These are phyloP conservation scores for Salvelinus sp. DNA, from an alignment of 2,113 vertebrate genomes.

Conservation along the genomic window DNA sequence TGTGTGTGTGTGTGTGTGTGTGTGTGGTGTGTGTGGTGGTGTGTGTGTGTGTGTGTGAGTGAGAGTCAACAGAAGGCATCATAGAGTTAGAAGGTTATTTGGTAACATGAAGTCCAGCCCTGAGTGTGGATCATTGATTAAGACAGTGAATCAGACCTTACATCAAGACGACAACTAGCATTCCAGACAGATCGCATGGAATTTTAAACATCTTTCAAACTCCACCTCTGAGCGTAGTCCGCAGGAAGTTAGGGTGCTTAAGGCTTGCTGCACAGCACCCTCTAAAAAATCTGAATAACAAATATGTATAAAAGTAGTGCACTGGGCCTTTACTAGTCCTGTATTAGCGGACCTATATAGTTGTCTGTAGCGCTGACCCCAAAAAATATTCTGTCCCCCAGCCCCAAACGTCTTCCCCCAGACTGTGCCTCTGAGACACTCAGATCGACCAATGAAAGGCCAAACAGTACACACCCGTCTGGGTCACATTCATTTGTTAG, in stretches of 20 bases:
- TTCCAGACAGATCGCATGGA: constrained; percentile 49
- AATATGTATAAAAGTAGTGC: too few relatives aligned
- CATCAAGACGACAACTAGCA: constrained; percentile 41
- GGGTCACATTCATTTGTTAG: too few relatives aligned
- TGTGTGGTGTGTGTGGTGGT: neutral
- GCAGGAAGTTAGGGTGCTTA: too few relatives aligned
- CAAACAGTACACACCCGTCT: neutral
- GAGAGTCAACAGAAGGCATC: constrained; percentile 27
- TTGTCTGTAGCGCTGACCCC: too few relatives aligned
- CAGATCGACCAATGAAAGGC: neutral
- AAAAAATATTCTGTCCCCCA: too few relatives aligned
- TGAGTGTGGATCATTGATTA: constrained; percentile 36
- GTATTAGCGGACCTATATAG: too few relatives aligned
- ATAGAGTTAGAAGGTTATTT: constrained; percentile 37
- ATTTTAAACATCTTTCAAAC: constrained; percentile 54
- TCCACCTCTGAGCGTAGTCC: constrained; percentile 8
- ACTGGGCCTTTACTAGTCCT: too few relatives aligned
- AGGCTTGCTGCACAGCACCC: too few relatives aligned
- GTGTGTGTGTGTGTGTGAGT: neutral
- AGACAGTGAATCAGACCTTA: constrained; percentile 53
- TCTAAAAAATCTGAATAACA: too few relatives aligned
- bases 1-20: constrained; percentile 5
- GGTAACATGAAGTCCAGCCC: constrained; percentile 19
- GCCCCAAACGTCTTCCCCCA: too few relatives aligned
- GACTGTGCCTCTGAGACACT: neutral